Percentiles rank a stretch among this genome's conserved stretches.
phyloP scores from a whole-genome alignment of 2,797 vertebrate genomes.

The Antennarius maculatus region DNA sequence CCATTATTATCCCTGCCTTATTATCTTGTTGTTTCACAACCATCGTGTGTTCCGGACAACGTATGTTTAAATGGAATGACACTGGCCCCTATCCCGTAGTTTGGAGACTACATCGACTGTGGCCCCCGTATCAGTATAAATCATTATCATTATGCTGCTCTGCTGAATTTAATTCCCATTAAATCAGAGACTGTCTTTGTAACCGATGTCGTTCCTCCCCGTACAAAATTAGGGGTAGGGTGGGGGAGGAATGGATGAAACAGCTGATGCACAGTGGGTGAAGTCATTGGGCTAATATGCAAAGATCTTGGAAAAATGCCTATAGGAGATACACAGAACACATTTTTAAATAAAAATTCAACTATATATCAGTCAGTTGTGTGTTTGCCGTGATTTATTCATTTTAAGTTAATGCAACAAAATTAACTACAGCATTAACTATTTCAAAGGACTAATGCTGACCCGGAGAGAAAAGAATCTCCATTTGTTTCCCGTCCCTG shows the following conservation, averaged over 20 bases:
- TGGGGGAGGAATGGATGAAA: slow-evolving; percentile 74
- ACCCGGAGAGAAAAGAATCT: slow-evolving; percentile 8
- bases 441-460: slow-evolving; percentile 16
- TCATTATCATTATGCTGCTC: slow-evolving; percentile 33
- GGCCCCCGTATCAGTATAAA: slow-evolving; percentile 17
- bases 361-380: neutral
- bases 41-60: slow-evolving; percentile 37
- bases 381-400: neutral
- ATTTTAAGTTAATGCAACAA: neutral
- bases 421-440: neutral
- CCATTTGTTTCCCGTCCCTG: slow-evolving; percentile 37
- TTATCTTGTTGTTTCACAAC: slow-evolving; percentile 40
- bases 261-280: slow-evolving; percentile 76
- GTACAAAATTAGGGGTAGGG: slow-evolving; percentile 72
- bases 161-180: slow-evolving; percentile 46
- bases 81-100: neutral
- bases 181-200: slow-evolving; percentile 57
- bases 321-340: slow-evolving; percentile 8
- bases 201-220: slow-evolving; percentile 61
- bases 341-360: neutral
- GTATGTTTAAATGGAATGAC: slow-evolving; percentile 35
- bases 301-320: slow-evolving; percentile 12
- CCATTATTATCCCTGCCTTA: slow-evolving; percentile 34
- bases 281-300: slow-evolving; percentile 56
- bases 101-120: slow-evolving; percentile 28